Evolutionary conservation across 2,888 invertebrate genomes (phyloP).

Genomic region (Lepidochrysops patricia): DNA sequence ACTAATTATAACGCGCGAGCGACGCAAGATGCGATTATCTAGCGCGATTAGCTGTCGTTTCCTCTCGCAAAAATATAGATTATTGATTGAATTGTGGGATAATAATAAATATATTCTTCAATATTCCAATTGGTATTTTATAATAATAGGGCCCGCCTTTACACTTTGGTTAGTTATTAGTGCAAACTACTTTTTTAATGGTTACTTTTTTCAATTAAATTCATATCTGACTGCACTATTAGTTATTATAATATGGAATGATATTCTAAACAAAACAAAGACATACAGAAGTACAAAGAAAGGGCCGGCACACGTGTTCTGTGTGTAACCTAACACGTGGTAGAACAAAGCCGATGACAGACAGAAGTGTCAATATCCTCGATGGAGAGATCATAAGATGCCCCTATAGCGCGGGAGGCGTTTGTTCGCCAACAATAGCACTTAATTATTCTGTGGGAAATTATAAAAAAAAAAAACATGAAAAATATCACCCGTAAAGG

Average conservation of each 20-base stretch:
- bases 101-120: too few species aligned
- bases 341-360: constrained; percentile 58
- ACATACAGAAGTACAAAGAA: constrained; percentile 22
- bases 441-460: constrained; percentile 48
- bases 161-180: too few species aligned
- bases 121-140: too few species aligned
- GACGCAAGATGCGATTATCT: constrained; percentile 62
- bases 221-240: not conserved
- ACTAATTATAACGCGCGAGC: constrained; percentile 73
- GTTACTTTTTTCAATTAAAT: not conserved
- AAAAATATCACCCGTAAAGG: not conserved
- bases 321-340: constrained; percentile 57
- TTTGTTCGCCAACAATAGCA: constrained; percentile 57
- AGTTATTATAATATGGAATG: not conserved
- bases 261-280: constrained; percentile 18
- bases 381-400: constrained; percentile 52
- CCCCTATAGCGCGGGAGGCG: constrained; percentile 53
- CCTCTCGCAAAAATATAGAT: constrained; percentile 12
- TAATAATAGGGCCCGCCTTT: too few species aligned
- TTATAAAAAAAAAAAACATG: constrained; percentile 23
- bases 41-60: constrained; percentile 35
- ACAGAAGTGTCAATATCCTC: constrained; percentile 69
- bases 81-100: too few species aligned
- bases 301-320: constrained; percentile 47
- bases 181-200: too few species aligned